These are phyloP conservation scores for Ptychadena robeensis DNA, from an alignment of 2,797 vertebrate genomes.

Conservation along the genomic window DNA sequence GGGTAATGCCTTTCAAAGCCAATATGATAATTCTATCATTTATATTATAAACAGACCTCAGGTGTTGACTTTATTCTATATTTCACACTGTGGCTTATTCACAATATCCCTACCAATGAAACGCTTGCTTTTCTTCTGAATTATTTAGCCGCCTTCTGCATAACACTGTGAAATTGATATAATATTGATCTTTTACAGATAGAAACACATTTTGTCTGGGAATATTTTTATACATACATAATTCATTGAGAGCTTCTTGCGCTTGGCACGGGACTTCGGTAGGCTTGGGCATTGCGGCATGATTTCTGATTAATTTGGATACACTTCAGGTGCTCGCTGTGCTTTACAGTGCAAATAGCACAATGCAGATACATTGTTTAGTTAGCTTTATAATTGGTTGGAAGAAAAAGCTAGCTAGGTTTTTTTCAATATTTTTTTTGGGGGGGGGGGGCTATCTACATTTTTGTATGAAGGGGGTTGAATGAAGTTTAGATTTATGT, in stretches of 20 bases:
- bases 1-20: conserved; percentile 60
- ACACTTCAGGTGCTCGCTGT: conserved; percentile 34
- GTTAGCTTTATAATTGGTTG: conserved; percentile 8
- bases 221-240: conserved; percentile 45
- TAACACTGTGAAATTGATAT: conserved; percentile 46
- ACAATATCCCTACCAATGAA: conserved; percentile 39
- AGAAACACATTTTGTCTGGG: conserved; percentile 38
- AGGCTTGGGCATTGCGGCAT: conserved; percentile 30
- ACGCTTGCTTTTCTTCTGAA: conserved; percentile 23
- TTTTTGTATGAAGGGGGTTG: background rate
- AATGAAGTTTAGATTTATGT: background rate
- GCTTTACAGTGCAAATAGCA: conserved; percentile 32
- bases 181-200: conserved; percentile 40
- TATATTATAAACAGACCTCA: conserved; percentile 40
- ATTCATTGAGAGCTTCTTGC: conserved; percentile 41
- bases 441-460: background rate
- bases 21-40: conserved; percentile 60
- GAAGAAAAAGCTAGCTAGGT: background rate
- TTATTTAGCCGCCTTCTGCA: conserved; percentile 45
- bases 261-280: conserved; percentile 8
- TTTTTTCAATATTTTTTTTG: no score
- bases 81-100: conserved; percentile 40
- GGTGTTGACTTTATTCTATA: conserved; percentile 60
- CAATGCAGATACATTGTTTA: conserved; percentile 25
- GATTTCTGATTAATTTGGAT: conserved; percentile 52